Evolutionary conservation across 2,113 vertebrate genomes (phyloP), one percentile per base, ranked within the genome.

Genomic region (Dascyllus trimaculatus): DNA sequence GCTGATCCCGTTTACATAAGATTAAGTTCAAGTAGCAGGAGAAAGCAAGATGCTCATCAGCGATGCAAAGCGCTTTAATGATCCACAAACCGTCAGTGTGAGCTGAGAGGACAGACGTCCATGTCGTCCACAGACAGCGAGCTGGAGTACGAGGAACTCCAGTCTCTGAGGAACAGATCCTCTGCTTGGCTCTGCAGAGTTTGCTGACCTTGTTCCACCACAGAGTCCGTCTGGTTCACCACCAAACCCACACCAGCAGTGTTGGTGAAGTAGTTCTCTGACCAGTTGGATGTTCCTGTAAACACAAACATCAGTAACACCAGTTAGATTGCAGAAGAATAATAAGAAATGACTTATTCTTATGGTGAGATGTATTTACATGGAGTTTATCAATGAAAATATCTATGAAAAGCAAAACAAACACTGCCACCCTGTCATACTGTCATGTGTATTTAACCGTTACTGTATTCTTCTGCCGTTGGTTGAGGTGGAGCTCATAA

Each of bases 211-310:
- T 61, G 11, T 8, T 63, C 62, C 0, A 91, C 80, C 1, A 9
- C 71, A 0, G 86, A 86, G 9, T 82, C 92, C 0, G 94, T 96
- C 89, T 96, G 95, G 87, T 96, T 96, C 65, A 96, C 88, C 52
- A 96, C 91, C 79, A 96, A 24, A 0, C 94, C 95, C 29, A 95
- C 93, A 2, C 95, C 96, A 0, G 96, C 93, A 0, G 95, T 96
- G 5, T 88, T 67, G 21, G 85, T 91, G 70, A 96, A 96, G 77
- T 96, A 96, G 78, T 93, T 88, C 88, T 95, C 94, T 0, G 95
- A 95, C 95, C 96, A 96, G 90, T 96, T 96, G 53, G 96, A 96
- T 0, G 95, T 96, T 26, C 95, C 96, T 96, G 74, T 7, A 56
- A 53, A 51, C 25, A 52, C 1, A 64, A 17, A 8, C 46, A 61